Base-by-base conservation (phyloP, 2,888 invertebrate species). In the Oscheius sp. region DNA sequence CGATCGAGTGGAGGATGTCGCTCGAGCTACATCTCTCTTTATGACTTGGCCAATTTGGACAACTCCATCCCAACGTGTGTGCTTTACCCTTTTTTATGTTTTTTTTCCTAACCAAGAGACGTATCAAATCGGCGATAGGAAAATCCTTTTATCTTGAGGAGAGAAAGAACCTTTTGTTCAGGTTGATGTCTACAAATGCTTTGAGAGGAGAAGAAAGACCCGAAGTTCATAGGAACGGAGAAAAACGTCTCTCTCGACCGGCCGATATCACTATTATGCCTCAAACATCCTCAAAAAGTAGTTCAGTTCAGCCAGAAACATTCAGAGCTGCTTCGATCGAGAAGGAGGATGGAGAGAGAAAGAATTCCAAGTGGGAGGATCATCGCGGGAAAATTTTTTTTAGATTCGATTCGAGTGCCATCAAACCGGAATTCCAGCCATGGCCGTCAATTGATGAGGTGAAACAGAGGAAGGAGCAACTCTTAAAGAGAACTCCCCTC, bases 391-490 rank as follows among this genome's bases (percentile, higher is more conserved):
- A 34, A 34, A 37, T 31, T n/a, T 25, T 46, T n/a, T 64, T 50
- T 20, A 46, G 46, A 31, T 61, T 61, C 37, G 42, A 61, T 39
- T 57, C 68, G 10, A 69, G 63, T 17, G 70, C 69, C 29, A 67
- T 71, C n/a, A 53, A 68, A 6, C 82, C 80, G 27, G 69, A 82
- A 20, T 85, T 85, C 66, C 82, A 82, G 57, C 85, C 85, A 6
- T 85, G 83, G 85, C 84, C 85, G 5, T 82, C 85, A 1, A 78
- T 81, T 17, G 83, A 84, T 46, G 84, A 85, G 67, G 83, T 83
- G 17, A 73, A 72, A 31, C 67, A 74, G 15, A 71, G 76, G 17
- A 66, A 73, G 23, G 74, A 76, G 45, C 72, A 17, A 48, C 67
- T 45, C 63, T 50, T 48, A 71, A 73, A 52, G 69, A 55, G 48